Conservation (phyloP, 2,888 invertebrate species). For the Latrodectus hesperus region DNA sequence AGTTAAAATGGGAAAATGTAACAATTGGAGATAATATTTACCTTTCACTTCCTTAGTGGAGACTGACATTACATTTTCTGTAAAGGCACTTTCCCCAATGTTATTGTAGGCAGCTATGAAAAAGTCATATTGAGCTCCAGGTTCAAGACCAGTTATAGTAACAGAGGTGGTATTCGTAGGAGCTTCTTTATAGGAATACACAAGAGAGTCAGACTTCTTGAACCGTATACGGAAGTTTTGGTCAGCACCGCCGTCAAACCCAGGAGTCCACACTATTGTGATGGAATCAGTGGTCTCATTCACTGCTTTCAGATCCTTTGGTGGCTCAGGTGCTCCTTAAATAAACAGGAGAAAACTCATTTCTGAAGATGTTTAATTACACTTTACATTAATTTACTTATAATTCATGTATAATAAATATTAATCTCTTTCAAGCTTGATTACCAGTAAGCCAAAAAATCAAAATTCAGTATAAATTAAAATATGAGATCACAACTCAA, state of each 20-base stretch:
- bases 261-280: slow-evolving; percentile 88
- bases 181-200: slow-evolving; percentile 83
- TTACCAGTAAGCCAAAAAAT: too few species aligned
- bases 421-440: too few species aligned
- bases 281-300: slow-evolving; percentile 92
- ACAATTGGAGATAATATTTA: neutral
- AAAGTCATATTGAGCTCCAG: slow-evolving; percentile 90
- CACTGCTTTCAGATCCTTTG: slow-evolving; percentile 78
- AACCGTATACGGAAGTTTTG: slow-evolving; percentile 88
- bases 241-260: slow-evolving; percentile 92
- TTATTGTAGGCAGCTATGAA: slow-evolving; percentile 92
- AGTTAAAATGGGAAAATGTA: too few species aligned
- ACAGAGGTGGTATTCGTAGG: slow-evolving; percentile 81
- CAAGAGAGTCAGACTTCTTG: slow-evolving; percentile 74
- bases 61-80: slow-evolving; percentile 83
- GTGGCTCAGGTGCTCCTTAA: slow-evolving; percentile 75
- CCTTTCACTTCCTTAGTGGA: slow-evolving; percentile 42
- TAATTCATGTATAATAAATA: too few species aligned
- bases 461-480: too few species aligned
- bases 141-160: slow-evolving; percentile 83
- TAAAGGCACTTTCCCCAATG: slow-evolving; percentile 89
- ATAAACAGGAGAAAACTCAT: neutral
- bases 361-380: neutral
- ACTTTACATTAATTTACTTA: neutral
- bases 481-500: too few species aligned